A percentile compares a stretch with the other conserved stretches of the same genome.
Conservation (phyloP, 37 sponge, comb jelly and placozoan genomes). For the Chondrilla cf. caribensis region DNA sequence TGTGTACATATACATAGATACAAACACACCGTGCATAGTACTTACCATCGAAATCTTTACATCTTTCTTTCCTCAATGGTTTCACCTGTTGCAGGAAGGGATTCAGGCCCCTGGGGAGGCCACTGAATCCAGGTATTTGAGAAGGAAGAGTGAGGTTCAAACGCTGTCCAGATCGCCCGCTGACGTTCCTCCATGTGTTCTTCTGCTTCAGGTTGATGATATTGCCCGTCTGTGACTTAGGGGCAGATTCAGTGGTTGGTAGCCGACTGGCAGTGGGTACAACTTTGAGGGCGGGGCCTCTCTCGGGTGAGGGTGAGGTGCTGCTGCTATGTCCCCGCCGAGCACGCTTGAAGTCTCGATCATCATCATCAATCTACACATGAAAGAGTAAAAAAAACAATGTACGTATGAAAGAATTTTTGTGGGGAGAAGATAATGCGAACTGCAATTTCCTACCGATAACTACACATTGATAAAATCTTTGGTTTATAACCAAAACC, state of each 20-base stretch:
- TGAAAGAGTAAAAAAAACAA: not conserved
- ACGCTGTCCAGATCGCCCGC: not conserved
- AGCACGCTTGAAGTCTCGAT: constrained; percentile 81
- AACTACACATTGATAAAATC: not conserved
- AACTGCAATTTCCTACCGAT: not conserved
- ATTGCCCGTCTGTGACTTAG: not conserved
- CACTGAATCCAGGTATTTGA: not conserved
- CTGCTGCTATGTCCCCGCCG: constrained; percentile 31
- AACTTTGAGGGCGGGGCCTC: not conserved
- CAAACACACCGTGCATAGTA: not conserved
- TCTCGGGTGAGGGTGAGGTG: constrained; percentile 5
- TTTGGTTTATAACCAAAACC: too few relatives aligned
- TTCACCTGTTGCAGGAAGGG: not conserved
- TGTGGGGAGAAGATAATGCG: too few relatives aligned
- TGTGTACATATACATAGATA: too few relatives aligned
- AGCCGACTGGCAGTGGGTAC: not conserved
- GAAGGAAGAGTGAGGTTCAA: not conserved
- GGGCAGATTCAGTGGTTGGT: not conserved
- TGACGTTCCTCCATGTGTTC: not conserved
- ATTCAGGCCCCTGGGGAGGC: not conserved
- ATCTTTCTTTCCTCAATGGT: constrained; percentile 52
- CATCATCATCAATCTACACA: constrained; percentile 79
- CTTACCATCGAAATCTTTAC: constrained; percentile 89
- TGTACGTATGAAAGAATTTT: too few relatives aligned
- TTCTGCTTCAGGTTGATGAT: not conserved